A percentile compares a stretch with the other conserved stretches of the same genome.
Conservation (phyloP, 1,140 invertebrate genomes). For the Trinorchestia longiramus region DNA sequence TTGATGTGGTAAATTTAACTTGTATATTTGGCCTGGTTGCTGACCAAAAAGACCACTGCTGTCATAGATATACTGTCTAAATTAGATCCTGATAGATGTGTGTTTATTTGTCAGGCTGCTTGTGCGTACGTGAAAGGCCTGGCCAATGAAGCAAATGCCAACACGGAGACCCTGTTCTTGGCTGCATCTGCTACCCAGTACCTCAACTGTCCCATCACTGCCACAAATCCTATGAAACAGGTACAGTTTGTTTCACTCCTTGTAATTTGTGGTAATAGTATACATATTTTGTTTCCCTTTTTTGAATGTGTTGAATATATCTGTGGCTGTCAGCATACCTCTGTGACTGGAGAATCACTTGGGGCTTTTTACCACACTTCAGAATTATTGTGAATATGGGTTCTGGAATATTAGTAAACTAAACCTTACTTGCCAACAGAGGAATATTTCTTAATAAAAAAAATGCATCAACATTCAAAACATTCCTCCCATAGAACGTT, state of each 20-base stretch:
- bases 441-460: too few species aligned
- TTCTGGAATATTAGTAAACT: too few species aligned
- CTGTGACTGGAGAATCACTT: too few species aligned
- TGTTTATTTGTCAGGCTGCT: not conserved
- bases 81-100: not conserved
- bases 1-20: not conserved
- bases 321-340: too few species aligned
- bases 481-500: too few species aligned
- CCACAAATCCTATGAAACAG: not conserved
- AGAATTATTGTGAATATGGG: too few species aligned
- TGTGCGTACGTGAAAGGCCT: not conserved
- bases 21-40: not conserved
- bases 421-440: too few species aligned
- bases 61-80: not conserved
- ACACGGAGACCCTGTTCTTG: constrained; percentile 23
- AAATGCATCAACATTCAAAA: too few species aligned
- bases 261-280: too few species aligned
- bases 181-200: constrained; percentile 38
- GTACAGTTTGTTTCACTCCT: not conserved
- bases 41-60: not conserved
- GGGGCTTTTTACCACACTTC: too few species aligned
- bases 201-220: constrained; percentile 28
- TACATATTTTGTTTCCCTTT: too few species aligned
- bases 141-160: not conserved
- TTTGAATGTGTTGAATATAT: too few species aligned